Evolutionary conservation across 2,797 vertebrate genomes (phyloP), one percentile per base, ranked within the genome.

Genomic region (Alca torda): DNA sequence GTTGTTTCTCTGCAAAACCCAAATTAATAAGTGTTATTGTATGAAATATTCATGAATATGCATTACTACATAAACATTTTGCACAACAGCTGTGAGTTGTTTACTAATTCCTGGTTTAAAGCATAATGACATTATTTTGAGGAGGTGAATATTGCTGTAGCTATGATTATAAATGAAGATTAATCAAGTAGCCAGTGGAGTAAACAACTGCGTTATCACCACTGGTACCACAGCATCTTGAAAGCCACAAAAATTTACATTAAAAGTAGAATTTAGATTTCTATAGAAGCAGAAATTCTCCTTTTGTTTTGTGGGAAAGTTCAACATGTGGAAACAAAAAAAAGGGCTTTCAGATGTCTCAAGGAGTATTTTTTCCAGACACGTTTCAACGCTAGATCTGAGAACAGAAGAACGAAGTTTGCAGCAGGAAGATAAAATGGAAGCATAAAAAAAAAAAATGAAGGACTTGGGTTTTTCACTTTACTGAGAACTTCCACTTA

Each of bases 31-130:
- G 72, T 84, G 81, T 94, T 96, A 92, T 83, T 87, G 45, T 33
- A 84, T 96, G 92, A 98, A 98, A 98, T 98, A 95, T 93, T 88
- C 96, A 97, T 97, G 93, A 98, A 98, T 98, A 98, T 96, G 95
- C 74, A 98, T 97, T 98, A 97, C 95, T 97, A 81, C 79, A 97
- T 86, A 97, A 98, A 97, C 95, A 97, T 98, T 98, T 98, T 96
- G 96, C 94, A 96, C 98, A 98, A 98, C 98, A 99, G 97, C 98
- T 98, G 98, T 97, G 96, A 98, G 96, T 95, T 98, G 97, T 98
- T 98, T 98, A 98, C 91, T 98, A 98, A 98, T 98, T 98, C 97
- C 97, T 85, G 69, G 95, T 98, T 98, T 97, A 98, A 98, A 98
- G 98, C 97, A 98, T 98, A 98, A 98, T 85, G 96, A 96, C 97